Evolutionary conservation across 2,888 invertebrate species (phyloP), one percentile per base, ranked within the genome.

Genomic region (Caenorhabditis parvicauda): DNA sequence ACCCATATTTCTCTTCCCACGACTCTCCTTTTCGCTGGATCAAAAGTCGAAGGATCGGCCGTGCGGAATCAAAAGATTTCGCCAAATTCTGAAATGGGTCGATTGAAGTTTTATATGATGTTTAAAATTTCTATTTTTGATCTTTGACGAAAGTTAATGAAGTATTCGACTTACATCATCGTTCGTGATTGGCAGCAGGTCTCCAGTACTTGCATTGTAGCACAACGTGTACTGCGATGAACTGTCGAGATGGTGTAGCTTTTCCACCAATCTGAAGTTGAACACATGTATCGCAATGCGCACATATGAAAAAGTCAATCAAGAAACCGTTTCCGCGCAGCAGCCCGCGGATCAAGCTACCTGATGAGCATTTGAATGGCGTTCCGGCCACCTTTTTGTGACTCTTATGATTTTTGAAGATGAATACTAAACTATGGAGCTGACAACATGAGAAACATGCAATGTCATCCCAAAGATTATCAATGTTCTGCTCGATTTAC

Each of bases 171-270:
- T 51, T 4, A 76, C 79, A 55, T 96, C 96, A 83, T 98, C 93
- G 85, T 99, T 99, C 83, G 96, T 99, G 78, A 99, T 98, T 0
- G 98, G 98, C 79, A 99, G 85, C 61, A 95, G 85, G 84, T 96
- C 96, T 46, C 94, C 95, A 81, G 95, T 92, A 14, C 92, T 91
- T 72, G 86, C 86, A n/a, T 93, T 92, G 83, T 99, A 99, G 65
- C 91, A 92, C 76, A 98, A 88, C 57, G 92, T 87, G 85, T 96
- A 95, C 56, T 91, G 88, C 67, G 91, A 88, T 80, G 48, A 43
- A 27, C 47, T 57, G 64, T 87, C 86, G 48, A 95, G 87, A 70
- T 88, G 86, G 82, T 96, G 93, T 47, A 95, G 58, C 32, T 66
- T 67, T 49, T 74, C 77, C 27, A 77, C 66, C 19, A 72, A 51